Conservation (phyloP, 2,113 vertebrate genomes). For the Salvelinus namaycush region DNA sequence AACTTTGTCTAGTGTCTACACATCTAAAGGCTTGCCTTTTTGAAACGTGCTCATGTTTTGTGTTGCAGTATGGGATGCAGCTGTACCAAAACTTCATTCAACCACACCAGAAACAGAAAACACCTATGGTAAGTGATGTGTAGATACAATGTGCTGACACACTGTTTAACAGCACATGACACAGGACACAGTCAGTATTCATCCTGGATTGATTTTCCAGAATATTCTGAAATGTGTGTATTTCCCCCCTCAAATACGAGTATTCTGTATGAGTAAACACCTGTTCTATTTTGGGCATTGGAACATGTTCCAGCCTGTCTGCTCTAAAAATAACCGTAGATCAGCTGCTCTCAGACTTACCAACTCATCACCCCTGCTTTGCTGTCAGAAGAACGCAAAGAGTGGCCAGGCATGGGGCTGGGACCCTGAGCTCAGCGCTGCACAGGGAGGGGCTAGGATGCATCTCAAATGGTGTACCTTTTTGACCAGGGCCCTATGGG, state of each 20-base stretch:
- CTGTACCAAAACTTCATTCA: constrained; percentile 95
- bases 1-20: too few species aligned
- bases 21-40: too few species aligned
- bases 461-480: too few species aligned
- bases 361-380: constrained; percentile 66
- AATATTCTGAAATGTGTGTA: constrained; percentile 46
- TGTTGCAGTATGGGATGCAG: constrained; percentile 90
- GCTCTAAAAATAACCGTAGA: constrained; percentile 71
- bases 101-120: constrained; percentile 87
- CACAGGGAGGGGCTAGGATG: not conserved
- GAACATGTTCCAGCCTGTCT: constrained; percentile 49
- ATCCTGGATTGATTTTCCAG: constrained; percentile 42
- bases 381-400: constrained; percentile 49
- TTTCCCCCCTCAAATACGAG: constrained; percentile 34
- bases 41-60: constrained; percentile 12
- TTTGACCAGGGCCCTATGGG: too few species aligned
- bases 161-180: constrained; percentile 1
- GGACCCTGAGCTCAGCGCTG: not conserved
- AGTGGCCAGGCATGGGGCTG: constrained; percentile 5
- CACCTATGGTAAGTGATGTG: constrained; percentile 85
- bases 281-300: constrained; percentile 58
- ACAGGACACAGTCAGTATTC: constrained; percentile 13
- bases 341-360: constrained; percentile 75
- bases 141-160: not conserved
- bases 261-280: constrained; percentile 51